Conservation (phyloP, 2,113 vertebrate genomes). For the Pleuronectes platessa region DNA sequence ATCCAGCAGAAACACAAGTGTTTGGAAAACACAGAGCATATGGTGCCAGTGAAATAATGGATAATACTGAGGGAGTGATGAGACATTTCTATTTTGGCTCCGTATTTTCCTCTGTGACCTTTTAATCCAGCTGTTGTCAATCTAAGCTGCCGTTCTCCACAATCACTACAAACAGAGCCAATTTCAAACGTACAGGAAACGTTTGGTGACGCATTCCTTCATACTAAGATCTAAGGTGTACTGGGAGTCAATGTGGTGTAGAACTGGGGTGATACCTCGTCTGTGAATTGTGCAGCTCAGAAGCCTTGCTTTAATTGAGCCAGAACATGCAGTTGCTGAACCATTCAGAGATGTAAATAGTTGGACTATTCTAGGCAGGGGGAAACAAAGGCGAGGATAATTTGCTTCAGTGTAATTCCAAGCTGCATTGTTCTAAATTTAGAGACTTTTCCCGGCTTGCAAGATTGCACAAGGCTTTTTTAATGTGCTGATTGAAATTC, state of each 20-base stretch:
- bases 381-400: constrained; percentile 30
- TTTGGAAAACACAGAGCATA: constrained; percentile 2
- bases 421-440: constrained; percentile 45
- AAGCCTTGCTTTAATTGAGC: constrained; percentile 21
- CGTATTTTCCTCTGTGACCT: not conserved
- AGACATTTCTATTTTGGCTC: not conserved
- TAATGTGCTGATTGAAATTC: constrained; percentile 24
- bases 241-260: not conserved
- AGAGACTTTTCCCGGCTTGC: constrained; percentile 16
- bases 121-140: constrained; percentile 16
- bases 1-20: not conserved
- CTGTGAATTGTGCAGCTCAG: constrained; percentile 6
- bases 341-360: constrained; percentile 57
- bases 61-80: not conserved
- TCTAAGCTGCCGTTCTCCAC: not conserved
- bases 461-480: constrained; percentile 14
- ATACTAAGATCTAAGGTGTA: constrained; percentile 4
- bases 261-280: constrained; percentile 1
- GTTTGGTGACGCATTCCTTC: not conserved
- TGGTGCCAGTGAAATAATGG: not conserved
- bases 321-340: constrained; percentile 30
- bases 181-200: not conserved
- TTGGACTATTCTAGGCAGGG: constrained; percentile 41
- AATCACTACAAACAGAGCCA: not conserved
- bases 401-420: constrained; percentile 42